Evolutionary conservation across 2,888 invertebrate genomes (phyloP), one percentile per base, ranked within the genome.

Genomic region (Diaprepes abbreviatus): DNA sequence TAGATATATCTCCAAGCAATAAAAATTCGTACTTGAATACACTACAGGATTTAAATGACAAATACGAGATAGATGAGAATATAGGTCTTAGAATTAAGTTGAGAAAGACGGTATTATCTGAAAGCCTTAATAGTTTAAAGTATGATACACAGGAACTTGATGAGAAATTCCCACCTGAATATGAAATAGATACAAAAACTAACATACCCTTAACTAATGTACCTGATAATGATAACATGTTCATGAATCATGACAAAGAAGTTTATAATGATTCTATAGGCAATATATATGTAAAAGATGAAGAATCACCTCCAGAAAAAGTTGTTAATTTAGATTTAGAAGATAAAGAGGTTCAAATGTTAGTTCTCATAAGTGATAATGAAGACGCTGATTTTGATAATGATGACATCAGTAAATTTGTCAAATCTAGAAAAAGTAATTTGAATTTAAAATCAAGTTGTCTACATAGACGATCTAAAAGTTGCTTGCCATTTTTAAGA

Each of bases 241-340:
- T 45, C 3, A 6, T 16, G 3, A 43, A n/a, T n/a, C n/a, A 43
- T 43, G 19, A 43, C 10, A 43, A 4, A 1, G 4, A 2, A n/a
- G 6, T 21, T n/a, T n/a, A 4, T 10, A n/a, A 19, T 19, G 9
- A 17, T 19, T 19, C 19, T 7, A 16, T 28, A 16, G 12, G 45
- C 10, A 19, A 9, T 24, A 24, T 12, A 5, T 45, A 3, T 24
- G 10, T 45, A 19, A 24, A 24, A 40, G 9, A 40, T 6, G 40
- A 17, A 24, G 48, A 14, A 14, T 1, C 7, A 40, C 1, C 4
- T 16, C 2, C 12, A 12, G 57, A 57, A 24, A 57, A 57, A 17
- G 38, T 57, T 6, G 57, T 57, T 38, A 57, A 57, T 14, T 6
- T 57, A 10, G 28, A 38, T 40, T 36, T 57, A n/a, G 40, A 57